Base-by-base conservation (phyloP, 2,888 invertebrate species). In the Gasteruption jaculator region DNA sequence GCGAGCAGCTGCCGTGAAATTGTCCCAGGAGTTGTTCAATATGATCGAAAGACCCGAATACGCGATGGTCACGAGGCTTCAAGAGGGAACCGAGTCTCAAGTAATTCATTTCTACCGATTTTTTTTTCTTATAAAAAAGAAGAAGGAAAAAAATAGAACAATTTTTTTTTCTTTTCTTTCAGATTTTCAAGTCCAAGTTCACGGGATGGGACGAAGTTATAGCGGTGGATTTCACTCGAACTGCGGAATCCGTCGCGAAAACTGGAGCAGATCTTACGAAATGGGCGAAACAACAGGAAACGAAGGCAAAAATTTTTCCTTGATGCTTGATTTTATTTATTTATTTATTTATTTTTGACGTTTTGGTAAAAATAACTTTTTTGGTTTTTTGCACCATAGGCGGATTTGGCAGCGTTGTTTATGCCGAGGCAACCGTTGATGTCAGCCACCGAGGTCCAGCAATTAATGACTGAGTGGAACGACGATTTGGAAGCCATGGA, bases 151-250 rank as follows among this genome's bases (percentile, higher is more conserved):
- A 36, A 8, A 37, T 32, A 41, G 16, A 32, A 24, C 7, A n/a
- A 31, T 32, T 5, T 22, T 40, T 20, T 30, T 8, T 16, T 36
- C n/a, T 30, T 8, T 38, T 22, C 41, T 35, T 25, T n/a, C 56
- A 88, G 80, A 83, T 96, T 52, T 99, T 99, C 74, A 96, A 97
- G 73, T 88, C 90, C 1, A 96, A 97, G 73, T 99, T 99, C 74
- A 73, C 81, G 32, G 95, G 93, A 6, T 99, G 99, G 99, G 96
- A 99, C 67, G 97, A 99, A 73, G 94, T 99, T 12, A 92, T 99
- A 58, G 95, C 94, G 0, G 97, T 97, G 5, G 99, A 99, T 75
- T 99, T 94, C 72, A 99, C 99, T 1, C 81, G 97, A 50, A 97
- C 97, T 0, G 96, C 96, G 0, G 95, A 94, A 67, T 96, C 96